Evolutionary conservation across 2,113 vertebrate species (phyloP).

Genomic region (Heloderma charlesbogerti): DNA sequence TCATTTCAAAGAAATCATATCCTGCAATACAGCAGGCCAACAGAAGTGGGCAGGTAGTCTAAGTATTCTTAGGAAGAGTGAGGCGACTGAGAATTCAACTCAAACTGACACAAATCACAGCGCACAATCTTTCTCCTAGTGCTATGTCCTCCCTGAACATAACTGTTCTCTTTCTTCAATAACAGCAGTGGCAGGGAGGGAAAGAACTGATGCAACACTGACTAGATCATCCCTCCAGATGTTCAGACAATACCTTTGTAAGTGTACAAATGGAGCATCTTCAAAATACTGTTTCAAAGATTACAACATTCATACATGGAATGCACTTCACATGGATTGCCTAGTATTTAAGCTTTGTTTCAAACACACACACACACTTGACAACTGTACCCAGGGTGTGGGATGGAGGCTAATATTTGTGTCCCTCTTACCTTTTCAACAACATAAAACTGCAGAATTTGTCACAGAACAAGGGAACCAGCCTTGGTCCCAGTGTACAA

Average conservation of each 20-base stretch:
- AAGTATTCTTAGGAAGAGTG: neutral
- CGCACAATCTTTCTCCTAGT: neutral
- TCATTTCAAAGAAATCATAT: slow-evolving; percentile 8
- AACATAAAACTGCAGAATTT: neutral
- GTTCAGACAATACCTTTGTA: neutral
- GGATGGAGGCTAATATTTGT: neutral
- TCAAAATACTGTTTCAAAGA: neutral
- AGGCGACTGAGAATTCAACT: neutral
- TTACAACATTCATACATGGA: neutral
- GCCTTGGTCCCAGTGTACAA: neutral
- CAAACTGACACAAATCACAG: neutral
- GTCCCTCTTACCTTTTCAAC: neutral
- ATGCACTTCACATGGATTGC: neutral
- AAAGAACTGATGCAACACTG: neutral
- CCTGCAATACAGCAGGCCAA: neutral
- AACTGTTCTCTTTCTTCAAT: neutral
- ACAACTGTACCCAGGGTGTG: neutral
- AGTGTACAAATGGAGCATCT: neutral
- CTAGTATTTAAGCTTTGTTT: neutral
- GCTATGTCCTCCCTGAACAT: neutral
- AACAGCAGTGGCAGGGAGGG: neutral
- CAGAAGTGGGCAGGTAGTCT: neutral
- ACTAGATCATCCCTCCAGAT: neutral
- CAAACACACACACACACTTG: neutral
- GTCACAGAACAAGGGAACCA: neutral